These are phyloP conservation scores for Sitophilus oryzae DNA, from an alignment of 1,140 invertebrate species.

Conservation along the genomic window DNA sequence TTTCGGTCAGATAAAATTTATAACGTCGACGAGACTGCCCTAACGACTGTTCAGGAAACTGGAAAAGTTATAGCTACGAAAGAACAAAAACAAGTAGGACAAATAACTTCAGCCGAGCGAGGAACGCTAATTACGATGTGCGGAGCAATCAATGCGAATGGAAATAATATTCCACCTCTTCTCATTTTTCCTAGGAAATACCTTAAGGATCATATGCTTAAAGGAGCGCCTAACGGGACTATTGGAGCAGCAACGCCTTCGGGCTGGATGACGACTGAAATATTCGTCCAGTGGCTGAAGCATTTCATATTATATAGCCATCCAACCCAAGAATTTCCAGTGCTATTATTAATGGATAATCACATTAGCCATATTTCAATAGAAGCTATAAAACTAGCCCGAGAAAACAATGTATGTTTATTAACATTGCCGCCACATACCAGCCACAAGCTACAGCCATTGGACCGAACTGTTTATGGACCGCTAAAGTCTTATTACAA, in stretches of 20 bases:
- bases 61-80: slow-evolving; percentile 41
- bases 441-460: too few relatives aligned
- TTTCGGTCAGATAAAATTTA: slow-evolving; percentile 34
- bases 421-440: slow-evolving; percentile 40
- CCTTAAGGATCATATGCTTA: slow-evolving; percentile 40
- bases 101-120: slow-evolving; percentile 43
- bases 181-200: slow-evolving; percentile 41
- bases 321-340: slow-evolving; percentile 31
- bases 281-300: slow-evolving; percentile 46
- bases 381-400: slow-evolving; percentile 24
- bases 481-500: slow-evolving; percentile 33
- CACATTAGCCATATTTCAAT: slow-evolving; percentile 26
- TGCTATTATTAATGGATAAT: slow-evolving; percentile 25
- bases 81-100: slow-evolving; percentile 39
- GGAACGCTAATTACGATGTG: slow-evolving; percentile 43
- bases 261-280: slow-evolving; percentile 45
- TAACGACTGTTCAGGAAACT: slow-evolving; percentile 46
- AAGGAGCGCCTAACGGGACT: slow-evolving; percentile 39
- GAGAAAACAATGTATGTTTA: slow-evolving; percentile 24
- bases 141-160: slow-evolving; percentile 39
- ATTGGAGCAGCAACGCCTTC: slow-evolving; percentile 41
- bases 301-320: slow-evolving; percentile 44
- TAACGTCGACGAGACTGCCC: slow-evolving; percentile 46
- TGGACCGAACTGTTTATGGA: slow-evolving; percentile 34
- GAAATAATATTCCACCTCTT: slow-evolving; percentile 34